Evolutionary conservation across 2,888 invertebrate genomes (phyloP).

Genomic region (Podotricha telesiphe): DNA sequence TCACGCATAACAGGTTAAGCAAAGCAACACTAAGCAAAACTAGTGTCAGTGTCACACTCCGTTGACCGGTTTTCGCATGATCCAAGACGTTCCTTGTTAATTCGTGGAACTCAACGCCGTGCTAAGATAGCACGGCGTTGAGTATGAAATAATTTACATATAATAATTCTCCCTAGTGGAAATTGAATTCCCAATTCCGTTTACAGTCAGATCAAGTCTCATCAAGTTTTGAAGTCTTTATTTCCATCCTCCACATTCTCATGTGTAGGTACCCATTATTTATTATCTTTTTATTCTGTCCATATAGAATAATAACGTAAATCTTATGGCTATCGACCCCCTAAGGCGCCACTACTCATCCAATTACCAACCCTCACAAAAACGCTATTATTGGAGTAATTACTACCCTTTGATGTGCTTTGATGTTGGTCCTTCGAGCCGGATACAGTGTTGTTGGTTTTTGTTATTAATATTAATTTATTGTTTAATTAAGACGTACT

Average conservation of each 20-base stretch:
- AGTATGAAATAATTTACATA: too few species aligned
- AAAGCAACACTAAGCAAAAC: too few species aligned
- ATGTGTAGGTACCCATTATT: not conserved
- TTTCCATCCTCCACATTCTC: not conserved
- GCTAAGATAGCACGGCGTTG: too few species aligned
- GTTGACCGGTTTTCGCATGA: too few species aligned
- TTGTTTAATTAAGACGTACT: slow-evolving; percentile 17
- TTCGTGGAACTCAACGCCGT: too few species aligned
- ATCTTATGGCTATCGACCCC: slow-evolving; percentile 25
- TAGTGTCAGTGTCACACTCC: too few species aligned
- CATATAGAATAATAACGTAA: slow-evolving; percentile 23
- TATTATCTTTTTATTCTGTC: not conserved
- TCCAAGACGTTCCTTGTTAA: too few species aligned
- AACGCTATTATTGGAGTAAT: slow-evolving; percentile 54
- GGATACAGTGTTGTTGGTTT: slow-evolving; percentile 27
- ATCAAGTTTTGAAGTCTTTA: not conserved
- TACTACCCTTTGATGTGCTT: slow-evolving; percentile 45
- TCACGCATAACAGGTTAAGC: too few species aligned
- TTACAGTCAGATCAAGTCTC: too few species aligned
- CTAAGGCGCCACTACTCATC: slow-evolving; percentile 44
- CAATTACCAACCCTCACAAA: slow-evolving; percentile 51
- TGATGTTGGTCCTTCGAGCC: slow-evolving; percentile 42
- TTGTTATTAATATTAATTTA: slow-evolving; percentile 32
- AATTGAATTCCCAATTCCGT: too few species aligned
- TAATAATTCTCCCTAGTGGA: too few species aligned